Base-by-base conservation (phyloP, 1,140 invertebrate species). In the Drosophila sp. region DNA sequence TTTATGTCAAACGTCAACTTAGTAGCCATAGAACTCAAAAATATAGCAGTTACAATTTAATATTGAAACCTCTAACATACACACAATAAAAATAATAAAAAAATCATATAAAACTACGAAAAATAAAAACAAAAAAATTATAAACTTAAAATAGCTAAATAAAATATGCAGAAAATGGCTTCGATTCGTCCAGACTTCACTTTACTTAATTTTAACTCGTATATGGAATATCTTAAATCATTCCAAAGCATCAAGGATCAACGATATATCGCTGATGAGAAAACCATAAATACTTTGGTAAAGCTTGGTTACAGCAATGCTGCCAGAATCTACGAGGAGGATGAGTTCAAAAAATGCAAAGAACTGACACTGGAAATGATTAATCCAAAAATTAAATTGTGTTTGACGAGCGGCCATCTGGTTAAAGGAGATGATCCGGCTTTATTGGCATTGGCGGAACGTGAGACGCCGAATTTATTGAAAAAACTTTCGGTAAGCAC, bases 401-500 rank as follows among this genome's bases (percentile, higher is more conserved):
- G 27, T 4, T 1, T 27, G 0, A 0, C 5, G 3, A 29, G 9
- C 7, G 13, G 46, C 8, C 1, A 6, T 8, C 50, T 34, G 1
- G n/a, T 51, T 0, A 34, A 14, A 1, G 27, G 34, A 0, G 1
- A 61, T 11, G 65, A 69, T 69, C 65, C 56, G 0, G 65, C 16
- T 2, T 2, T 69, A 2, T 0, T n/a, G 8, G 65, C 46, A 8
- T 18, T 69, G 18, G 56, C 56, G 5, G 4, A 51, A n/a, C 65
- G 65, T 1, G 56, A 61, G 16, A 0, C 7, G 4, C 16, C 45
- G 0, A 70, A 63, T 48, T 21, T 63, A 14, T 7, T 48, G 9
- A 45, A 71, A 13, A 56, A 54, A 16, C 7, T 71, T 5, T 63
- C 67, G 32, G 67, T 71, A 32, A 54, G 21, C n/a, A 1, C 7